Evolutionary conservation across 1,140 invertebrate genomes (phyloP), one percentile per base, ranked within the genome.

Genomic region (Macrobrachium rosenbergii): DNA sequence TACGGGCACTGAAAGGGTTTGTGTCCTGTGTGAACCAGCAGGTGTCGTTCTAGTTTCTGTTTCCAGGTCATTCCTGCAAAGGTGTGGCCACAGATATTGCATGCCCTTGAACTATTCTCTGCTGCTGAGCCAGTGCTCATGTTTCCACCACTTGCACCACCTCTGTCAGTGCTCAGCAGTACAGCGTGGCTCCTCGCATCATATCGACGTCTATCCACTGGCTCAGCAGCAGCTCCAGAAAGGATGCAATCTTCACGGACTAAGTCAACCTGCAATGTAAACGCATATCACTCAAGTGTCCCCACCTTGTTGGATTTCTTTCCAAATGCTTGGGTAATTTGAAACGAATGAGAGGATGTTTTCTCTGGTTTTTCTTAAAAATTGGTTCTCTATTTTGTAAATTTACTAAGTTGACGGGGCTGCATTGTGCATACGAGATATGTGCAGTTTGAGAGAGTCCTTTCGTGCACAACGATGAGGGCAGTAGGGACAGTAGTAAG

Each of bases 391-490:
- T 58, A 77, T 52, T 77, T 37, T 75, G 45, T 64, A 23, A 23
- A 28, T 60, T 63, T 60, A 45, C 78, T 87, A 87, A 60, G 62
- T 72, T 60, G 85, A 82, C 62, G 75, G 76, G 73, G 75, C 58
- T 52, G 83, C 58, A 59, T 87, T 87, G 82, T 89, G 89, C 76
- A 85, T 83, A 52, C 89, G 86, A 52, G 73, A 75, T 62, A 88
- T 88, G 73, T 89, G 89, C 28, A 88, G 67, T 76, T 89, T 89
- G 45, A 89, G 64, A 21, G 89, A 84, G 82, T 89, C 89, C 79
- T 88, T 89, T 69, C 89, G 85, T 21, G 89, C 89, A 89, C 89
- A 89, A 21, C 84, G 63, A 60, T 89, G 78, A n/a, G 79, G 82
- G 69, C 89, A 89, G 60, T 86, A 81, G 63, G 89, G 86, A 79